phyloP scores from a whole-genome alignment of 1,140 invertebrate species.

The Diploscapter pachys region DNA sequence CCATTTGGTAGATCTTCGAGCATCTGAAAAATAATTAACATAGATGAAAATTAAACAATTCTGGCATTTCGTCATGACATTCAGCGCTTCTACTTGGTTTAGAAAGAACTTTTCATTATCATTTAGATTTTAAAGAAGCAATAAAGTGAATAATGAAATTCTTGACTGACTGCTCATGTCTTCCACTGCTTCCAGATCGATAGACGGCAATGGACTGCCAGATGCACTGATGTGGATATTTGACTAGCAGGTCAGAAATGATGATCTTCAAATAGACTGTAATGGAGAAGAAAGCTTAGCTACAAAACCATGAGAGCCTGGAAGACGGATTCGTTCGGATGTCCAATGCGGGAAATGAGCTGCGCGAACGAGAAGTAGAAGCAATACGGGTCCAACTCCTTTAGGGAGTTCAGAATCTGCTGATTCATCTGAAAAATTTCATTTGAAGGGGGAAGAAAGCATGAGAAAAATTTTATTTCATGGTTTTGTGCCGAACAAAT shows the following conservation, averaged over 20 bases:
- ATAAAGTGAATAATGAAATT: too few species aligned
- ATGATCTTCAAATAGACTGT: constrained; percentile 62
- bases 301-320: constrained; percentile 60
- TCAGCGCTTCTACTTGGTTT: too few species aligned
- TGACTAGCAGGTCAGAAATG: constrained; percentile 73
- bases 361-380: constrained; percentile 90
- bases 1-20: constrained; percentile 19
- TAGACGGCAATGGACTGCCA: constrained; percentile 69
- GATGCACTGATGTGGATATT: constrained; percentile 82
- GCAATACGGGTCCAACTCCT: constrained; percentile 70
- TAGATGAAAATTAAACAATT: neutral
- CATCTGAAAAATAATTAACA: constrained; percentile 20
- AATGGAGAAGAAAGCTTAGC: neutral
- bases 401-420: constrained; percentile 33
- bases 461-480: neutral
- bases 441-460: too few species aligned
- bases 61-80: too few species aligned
- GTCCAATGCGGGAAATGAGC: constrained; percentile 85
- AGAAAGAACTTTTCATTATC: too few species aligned
- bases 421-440: constrained; percentile 31
- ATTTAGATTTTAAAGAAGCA: too few species aligned
- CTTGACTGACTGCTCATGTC: too few species aligned
- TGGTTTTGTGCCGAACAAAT: too few species aligned
- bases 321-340: constrained; percentile 67
- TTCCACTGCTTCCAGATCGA: constrained; percentile 39